Conservation (phyloP, 1,140 invertebrate species). For the Drosophila serrata region DNA sequence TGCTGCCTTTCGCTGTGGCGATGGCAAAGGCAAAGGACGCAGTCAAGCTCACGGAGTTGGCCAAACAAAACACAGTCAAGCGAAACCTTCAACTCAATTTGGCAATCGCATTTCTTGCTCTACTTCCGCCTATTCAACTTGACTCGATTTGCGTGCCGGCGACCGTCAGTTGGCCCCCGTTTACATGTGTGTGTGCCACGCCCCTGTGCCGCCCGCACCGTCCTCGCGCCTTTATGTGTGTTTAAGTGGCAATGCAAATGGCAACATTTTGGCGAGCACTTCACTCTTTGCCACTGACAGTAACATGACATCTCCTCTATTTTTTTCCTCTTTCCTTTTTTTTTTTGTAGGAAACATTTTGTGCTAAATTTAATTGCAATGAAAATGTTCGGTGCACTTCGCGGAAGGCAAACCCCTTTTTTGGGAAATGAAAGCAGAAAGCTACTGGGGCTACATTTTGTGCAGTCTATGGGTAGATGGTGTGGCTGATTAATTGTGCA, state of each 20-base stretch:
- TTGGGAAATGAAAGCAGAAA: constrained; percentile 24
- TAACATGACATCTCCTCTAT: constrained; percentile 64
- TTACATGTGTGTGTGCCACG: constrained; percentile 32
- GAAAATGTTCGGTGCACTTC: constrained; percentile 63
- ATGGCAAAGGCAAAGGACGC: constrained; percentile 55
- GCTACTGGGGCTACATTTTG: constrained; percentile 20
- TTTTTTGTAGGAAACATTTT: constrained; percentile 64
- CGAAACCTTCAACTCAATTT: constrained; percentile 84
- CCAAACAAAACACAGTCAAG: constrained; percentile 84
- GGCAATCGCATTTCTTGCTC: constrained; percentile 84
- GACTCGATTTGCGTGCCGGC: constrained; percentile 81
- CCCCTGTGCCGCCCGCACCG: neutral
- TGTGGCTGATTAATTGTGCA: constrained; percentile 75
- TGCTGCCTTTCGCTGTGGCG: constrained; percentile 14
- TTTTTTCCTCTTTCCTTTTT: constrained; percentile 32
- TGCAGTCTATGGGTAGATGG: constrained; percentile 35
- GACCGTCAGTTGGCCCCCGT: constrained; percentile 52
- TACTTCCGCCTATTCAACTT: constrained; percentile 84
- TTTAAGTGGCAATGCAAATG: constrained; percentile 83
- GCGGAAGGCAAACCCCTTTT: constrained; percentile 39
- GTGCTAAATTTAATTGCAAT: constrained; percentile 81
- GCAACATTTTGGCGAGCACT: constrained; percentile 80
- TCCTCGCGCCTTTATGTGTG: constrained; percentile 68
- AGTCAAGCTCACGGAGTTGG: constrained; percentile 65
- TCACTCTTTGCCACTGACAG: constrained; percentile 73